These are phyloP conservation scores for Drosophila bifasciata DNA, from an alignment of 1,140 invertebrate genomes.

Conservation along the genomic window DNA sequence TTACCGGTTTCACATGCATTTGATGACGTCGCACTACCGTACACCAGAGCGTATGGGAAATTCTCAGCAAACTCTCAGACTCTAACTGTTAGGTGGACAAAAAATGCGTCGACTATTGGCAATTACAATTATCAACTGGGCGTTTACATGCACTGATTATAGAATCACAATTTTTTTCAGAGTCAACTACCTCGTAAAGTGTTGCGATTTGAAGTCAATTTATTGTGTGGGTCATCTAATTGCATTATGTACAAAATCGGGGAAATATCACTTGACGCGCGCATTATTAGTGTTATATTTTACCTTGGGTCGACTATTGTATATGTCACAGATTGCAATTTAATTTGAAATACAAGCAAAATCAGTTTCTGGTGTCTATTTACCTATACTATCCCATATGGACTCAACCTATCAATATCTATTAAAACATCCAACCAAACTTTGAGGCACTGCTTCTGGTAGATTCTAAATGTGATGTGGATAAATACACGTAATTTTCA, in stretches of 20 bases:
- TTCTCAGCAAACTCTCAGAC: conserved; percentile 18
- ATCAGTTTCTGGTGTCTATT: too few species aligned
- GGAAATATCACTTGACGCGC: conserved; percentile 29
- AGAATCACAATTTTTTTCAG: conserved; percentile 8
- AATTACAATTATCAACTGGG: conserved; percentile 19
- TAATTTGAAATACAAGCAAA: too few species aligned
- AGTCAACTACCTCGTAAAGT: background rate
- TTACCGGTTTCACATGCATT: conserved; percentile 39
- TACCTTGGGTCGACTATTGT: background rate
- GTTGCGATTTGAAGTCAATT: conserved; percentile 8
- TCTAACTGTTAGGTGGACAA: conserved; percentile 24
- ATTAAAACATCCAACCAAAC: too few species aligned
- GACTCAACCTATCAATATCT: too few species aligned
- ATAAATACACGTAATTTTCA: too few species aligned
- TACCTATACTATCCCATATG: too few species aligned
- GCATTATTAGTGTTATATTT: conserved; percentile 9
- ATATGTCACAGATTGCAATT: conserved; percentile 7
- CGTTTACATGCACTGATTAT: conserved; percentile 30
- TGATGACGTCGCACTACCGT: conserved; percentile 37
- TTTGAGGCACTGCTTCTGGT: too few species aligned
- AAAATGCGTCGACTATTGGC: conserved; percentile 7
- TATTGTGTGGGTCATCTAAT: conserved; percentile 15
- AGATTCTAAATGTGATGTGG: too few species aligned
- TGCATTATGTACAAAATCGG: background rate
- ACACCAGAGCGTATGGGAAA: conserved; percentile 35